Evolutionary conservation across 2,113 vertebrate species (phyloP), one percentile per base, ranked within the genome.

Genomic region (Ivindomyrus marchei): DNA sequence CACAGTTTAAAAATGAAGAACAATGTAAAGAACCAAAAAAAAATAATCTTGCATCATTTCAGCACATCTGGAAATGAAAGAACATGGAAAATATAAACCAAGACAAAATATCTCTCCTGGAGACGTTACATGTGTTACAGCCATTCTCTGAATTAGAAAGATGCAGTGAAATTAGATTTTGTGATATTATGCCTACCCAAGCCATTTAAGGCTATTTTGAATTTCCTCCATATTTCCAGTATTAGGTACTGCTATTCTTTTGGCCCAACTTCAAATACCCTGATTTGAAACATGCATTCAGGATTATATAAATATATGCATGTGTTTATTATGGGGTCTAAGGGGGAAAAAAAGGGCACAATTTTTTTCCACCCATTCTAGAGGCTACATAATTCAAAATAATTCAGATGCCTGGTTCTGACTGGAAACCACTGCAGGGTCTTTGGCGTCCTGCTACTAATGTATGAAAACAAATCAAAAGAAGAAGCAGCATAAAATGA

Each of bases 401-500:
- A 53, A 93, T 92, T 91, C 92, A 93, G 93, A 93, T 92, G 92
- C 93, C 92, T 92, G 94, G 94, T 90, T 77, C 52, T 74, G 17
- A 39, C 53, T 89, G 92, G 95, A 88, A 93, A 94, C 91, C 31
- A 93, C 94, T 94, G 93, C 93, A 94, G 95, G 94, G 95, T 95
- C 93, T 90, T 31, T 90, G 89, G 66, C 80, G 93, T 93, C 94
- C 90, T 74, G 89, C 91, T 92, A 92, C 92, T 90, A 86, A 87
- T 89, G 85, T 90, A 91, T 91, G 90, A 92, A 94, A 93, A 94
- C 94, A 95, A 95, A 94, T 94, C 94, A 94, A 93, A 94, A 83
- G 85, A 77, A 91, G 92, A 94, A 91, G 84, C 94, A 93, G 92
- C 92, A 89, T 90, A 93, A 95, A 93, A 94, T 94, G 93, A 95